These are phyloP conservation scores for Mystacornis crossleyi DNA, from an alignment of 2,113 vertebrate species.

Conservation along the genomic window DNA sequence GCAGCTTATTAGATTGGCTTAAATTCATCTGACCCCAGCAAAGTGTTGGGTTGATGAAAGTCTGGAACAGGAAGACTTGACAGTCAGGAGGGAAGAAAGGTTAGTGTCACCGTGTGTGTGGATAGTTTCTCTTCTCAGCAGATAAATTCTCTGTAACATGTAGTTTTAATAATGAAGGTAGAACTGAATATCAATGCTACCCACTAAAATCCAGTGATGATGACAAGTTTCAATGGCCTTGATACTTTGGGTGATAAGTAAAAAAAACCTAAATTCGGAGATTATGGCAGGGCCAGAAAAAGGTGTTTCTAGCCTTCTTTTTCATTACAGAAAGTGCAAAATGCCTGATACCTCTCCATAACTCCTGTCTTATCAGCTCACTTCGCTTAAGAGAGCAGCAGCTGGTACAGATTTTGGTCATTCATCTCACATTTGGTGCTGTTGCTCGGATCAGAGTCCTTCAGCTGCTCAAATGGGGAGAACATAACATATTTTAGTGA, in stretches of 20 bases:
- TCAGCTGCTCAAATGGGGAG: background rate
- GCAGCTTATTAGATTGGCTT: background rate
- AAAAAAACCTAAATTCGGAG: background rate
- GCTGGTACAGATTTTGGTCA: background rate
- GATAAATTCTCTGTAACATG: background rate
- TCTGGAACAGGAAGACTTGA: background rate
- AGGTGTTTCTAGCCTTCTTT: background rate
- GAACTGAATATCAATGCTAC: background rate
- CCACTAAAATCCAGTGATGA: background rate
- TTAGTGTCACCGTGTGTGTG: background rate
- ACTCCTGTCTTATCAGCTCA: background rate
- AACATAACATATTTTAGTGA: background rate
- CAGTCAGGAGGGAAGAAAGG: background rate
- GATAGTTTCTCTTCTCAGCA: background rate
- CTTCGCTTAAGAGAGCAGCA: background rate
- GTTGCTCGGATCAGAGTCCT: background rate
- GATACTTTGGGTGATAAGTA: background rate
- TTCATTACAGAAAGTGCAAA: background rate
- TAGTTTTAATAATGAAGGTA: background rate
- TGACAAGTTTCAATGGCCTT: background rate
- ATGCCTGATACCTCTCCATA: accelerated
- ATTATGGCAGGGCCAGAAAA: background rate
- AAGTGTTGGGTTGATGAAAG: background rate
- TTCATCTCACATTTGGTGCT: background rate
- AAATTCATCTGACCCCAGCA: background rate